A percentile compares a stretch with the other conserved stretches of the same genome.
These are phyloP conservation scores for Centropyge bicolor DNA, from an alignment of 2,797 vertebrate species.

Conservation along the genomic window DNA sequence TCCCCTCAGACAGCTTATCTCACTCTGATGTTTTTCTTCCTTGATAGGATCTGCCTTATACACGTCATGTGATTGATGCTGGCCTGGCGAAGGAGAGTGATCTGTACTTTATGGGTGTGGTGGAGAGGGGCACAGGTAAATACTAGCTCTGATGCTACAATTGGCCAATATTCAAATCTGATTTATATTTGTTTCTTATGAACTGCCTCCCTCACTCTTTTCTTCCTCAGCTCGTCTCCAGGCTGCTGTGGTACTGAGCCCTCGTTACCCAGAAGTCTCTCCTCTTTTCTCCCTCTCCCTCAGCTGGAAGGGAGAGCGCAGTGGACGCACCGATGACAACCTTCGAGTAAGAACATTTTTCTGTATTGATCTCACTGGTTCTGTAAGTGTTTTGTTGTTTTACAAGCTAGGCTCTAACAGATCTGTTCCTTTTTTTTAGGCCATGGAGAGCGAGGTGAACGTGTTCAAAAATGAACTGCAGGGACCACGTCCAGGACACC, in stretches of 20 bases:
- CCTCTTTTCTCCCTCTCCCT: constrained; percentile 95
- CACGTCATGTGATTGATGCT: constrained; percentile 89
- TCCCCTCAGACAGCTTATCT: background rate
- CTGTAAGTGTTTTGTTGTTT: background rate
- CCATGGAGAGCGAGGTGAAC: constrained; percentile 96
- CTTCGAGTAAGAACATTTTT: constrained; percentile 86
- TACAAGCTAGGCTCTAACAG: background rate
- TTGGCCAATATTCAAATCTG: fast-evolving
- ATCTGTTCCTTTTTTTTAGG: constrained; percentile 80
- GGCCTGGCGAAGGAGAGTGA: constrained; percentile 93
- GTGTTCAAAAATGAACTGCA: constrained; percentile 93
- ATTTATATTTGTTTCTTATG: background rate
- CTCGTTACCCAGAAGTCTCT: constrained; percentile 92
- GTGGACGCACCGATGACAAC: constrained; percentile 92
- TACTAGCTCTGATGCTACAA: background rate
- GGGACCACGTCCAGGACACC: constrained; percentile 92
- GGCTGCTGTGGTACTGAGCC: constrained; percentile 91
- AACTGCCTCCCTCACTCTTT: background rate
- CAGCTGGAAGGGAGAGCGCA: constrained; percentile 96
- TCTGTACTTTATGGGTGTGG: constrained; percentile 91
- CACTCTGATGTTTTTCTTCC: constrained; percentile 10
- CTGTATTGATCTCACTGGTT: background rate
- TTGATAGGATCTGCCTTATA: constrained; percentile 88
- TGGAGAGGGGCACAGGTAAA: constrained; percentile 97
- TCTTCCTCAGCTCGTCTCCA: constrained; percentile 89